A percentile compares a stretch with the other conserved stretches of the same genome.
Evolutionary conservation across 2,888 invertebrate genomes (phyloP).

Genomic region (Cerastis rubricosa): DNA sequence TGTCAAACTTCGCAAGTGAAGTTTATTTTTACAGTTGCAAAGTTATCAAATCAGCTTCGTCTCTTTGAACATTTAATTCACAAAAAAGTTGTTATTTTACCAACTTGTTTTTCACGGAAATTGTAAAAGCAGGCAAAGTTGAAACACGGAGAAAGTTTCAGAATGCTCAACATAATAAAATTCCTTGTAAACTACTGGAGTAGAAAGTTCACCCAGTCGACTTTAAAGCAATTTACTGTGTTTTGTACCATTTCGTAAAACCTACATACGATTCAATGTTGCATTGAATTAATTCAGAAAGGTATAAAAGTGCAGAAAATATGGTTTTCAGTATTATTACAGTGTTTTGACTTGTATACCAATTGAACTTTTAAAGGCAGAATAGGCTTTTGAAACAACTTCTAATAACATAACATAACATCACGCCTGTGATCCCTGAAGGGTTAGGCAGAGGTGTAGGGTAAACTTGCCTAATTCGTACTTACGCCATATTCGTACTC

Average conservation of each 20-base stretch:
- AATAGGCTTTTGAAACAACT: not conserved
- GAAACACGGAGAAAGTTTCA: constrained; percentile 13
- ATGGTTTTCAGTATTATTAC: too few relatives aligned
- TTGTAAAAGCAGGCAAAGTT: not conserved
- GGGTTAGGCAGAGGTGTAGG: too few relatives aligned
- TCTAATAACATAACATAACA: not conserved
- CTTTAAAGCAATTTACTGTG: constrained; percentile 4
- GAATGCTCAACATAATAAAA: constrained; percentile 7
- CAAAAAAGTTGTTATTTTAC: not conserved
- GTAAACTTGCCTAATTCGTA: too few relatives aligned
- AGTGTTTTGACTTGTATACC: not conserved
- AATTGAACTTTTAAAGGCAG: not conserved
- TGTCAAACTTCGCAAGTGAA: not conserved
- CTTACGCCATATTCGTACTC: too few relatives aligned
- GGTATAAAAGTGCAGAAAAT: too few relatives aligned
- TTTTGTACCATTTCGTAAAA: not conserved
- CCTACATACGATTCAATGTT: not conserved
- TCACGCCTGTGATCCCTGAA: too few relatives aligned
- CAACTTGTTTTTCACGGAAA: not conserved
- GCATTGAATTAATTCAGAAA: not conserved
- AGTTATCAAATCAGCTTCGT: not conserved
- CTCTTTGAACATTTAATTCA: not conserved
- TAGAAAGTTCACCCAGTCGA: not conserved
- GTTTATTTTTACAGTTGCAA: not conserved
- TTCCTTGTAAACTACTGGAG: not conserved